Conservation (phyloP, 2,888 invertebrate species). For the Macrophya annulata region DNA sequence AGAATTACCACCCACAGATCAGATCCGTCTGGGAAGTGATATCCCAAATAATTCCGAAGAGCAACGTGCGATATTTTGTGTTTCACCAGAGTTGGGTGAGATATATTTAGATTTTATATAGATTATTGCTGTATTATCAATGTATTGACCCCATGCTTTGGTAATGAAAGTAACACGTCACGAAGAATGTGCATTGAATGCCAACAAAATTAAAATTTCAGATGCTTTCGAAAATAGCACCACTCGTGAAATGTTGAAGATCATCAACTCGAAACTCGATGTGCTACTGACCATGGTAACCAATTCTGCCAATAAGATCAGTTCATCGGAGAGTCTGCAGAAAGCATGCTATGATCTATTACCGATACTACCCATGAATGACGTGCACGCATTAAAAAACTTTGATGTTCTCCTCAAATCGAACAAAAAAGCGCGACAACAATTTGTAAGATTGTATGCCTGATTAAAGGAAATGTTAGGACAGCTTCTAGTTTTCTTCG, state of each 20-base stretch:
- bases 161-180: no score
- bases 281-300: not conserved
- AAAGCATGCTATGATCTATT: not conserved
- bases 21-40: not conserved
- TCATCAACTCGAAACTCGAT: constrained; percentile 6
- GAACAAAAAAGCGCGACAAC: not conserved
- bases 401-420: not conserved
- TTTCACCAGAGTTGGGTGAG: not conserved
- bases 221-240: not conserved
- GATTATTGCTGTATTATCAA: no score
- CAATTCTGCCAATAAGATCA: not conserved
- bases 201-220: not conserved
- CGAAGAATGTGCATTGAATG: not conserved
- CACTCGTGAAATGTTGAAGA: not conserved
- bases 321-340: not conserved
- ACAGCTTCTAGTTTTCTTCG: not conserved
- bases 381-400: constrained; percentile 3
- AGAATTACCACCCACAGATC: not conserved
- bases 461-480: not conserved
- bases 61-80: not conserved
- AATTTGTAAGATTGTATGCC: constrained; percentile 5
- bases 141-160: no score
- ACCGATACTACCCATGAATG: not conserved
- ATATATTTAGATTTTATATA: not conserved
- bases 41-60: not conserved